These are phyloP conservation scores for Poeciliopsis prolifica DNA, from an alignment of 2,113 vertebrate genomes.

Conservation along the genomic window DNA sequence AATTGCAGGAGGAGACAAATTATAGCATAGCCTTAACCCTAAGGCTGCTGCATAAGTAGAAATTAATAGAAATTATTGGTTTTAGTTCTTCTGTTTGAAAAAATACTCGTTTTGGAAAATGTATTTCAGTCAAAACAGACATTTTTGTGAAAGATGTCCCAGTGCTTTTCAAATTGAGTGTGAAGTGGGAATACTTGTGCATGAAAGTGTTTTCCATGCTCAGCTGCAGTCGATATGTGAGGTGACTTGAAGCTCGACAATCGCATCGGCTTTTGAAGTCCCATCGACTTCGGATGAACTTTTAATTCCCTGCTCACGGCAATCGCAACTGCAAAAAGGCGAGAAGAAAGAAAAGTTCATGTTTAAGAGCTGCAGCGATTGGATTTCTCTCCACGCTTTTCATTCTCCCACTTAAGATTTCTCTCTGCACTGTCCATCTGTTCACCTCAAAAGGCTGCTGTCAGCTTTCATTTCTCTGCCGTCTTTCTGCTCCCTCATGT, in stretches of 20 bases:
- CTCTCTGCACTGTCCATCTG: constrained; percentile 19
- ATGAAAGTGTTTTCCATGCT: neutral
- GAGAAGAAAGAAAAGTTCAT: constrained; percentile 8
- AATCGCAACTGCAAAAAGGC: neutral
- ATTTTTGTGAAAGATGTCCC: neutral
- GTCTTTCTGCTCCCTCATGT: constrained; percentile 1
- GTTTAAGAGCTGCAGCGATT: constrained; percentile 3
- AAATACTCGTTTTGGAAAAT: neutral
- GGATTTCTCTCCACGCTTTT: constrained; percentile 21
- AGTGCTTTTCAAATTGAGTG: neutral
- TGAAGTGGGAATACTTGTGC: constrained; percentile 12
- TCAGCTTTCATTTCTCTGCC: constrained; percentile 16
- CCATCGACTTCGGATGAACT: constrained; percentile 37
- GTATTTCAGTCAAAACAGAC: constrained; percentile 2
- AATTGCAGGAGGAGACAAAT: neutral
- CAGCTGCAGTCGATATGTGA: constrained; percentile 7
- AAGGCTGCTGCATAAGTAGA: constrained; percentile 20
- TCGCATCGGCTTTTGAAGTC: constrained; percentile 53
- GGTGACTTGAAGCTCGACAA: constrained; percentile 25
- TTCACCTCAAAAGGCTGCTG: constrained; percentile 27
- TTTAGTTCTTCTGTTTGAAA: neutral
- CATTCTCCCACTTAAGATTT: constrained; percentile 35
- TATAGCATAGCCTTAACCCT: neutral
- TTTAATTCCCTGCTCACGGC: constrained; percentile 29
- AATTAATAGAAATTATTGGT: neutral